Base-by-base conservation (phyloP, 2,797 vertebrate genomes). In the Tenualosa ilisha region DNA sequence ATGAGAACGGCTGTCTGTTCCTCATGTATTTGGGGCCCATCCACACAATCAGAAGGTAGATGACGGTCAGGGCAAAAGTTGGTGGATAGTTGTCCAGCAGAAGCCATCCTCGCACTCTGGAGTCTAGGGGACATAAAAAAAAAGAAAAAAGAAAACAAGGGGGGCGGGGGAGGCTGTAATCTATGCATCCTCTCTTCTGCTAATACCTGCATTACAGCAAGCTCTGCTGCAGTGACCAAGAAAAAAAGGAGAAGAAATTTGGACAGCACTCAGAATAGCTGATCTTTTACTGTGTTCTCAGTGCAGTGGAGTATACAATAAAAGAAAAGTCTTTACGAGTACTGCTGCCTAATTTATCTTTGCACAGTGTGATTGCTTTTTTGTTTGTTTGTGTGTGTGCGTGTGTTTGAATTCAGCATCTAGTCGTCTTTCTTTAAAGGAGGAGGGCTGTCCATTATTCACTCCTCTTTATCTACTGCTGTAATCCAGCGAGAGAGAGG, bases 11-110 rank as follows among this genome's bases (percentile, higher is more conserved):
- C 84, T 95, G 95, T 88, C 94, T 96, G 87, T 96, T 95, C 90
- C 91, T 95, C 98, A 99, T 99, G 93, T 97, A 98, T 92, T 97
- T 98, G 87, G 98, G 98, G 91, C 98, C 98, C 88, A 96, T 88
- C 98, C 97, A 99, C 83, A 99, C 96, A 0, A 98, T 94, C 89
- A 99, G 93, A 88, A 99, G 96, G 94, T 99, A 99, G 82, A 97
- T 90, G 87, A 92, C 86, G 81, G 97, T 97, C 87, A 97, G 97
- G 84, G 95, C 89, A 89, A 99, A 94, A 63, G 98, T 99, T 83
- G 97, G 97, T 17, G 94, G 93, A 81, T 99, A 99, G 91, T 96
- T 96, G 91, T 97, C 97, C 91, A 99, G 94, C 88, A 99, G 96
- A 81, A 97, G 94, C 97, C 97, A 98, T 94, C 97, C 98, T 93